Evolutionary conservation across 2,888 invertebrate species (phyloP).

Genomic region (Drosophila mercatorum): DNA sequence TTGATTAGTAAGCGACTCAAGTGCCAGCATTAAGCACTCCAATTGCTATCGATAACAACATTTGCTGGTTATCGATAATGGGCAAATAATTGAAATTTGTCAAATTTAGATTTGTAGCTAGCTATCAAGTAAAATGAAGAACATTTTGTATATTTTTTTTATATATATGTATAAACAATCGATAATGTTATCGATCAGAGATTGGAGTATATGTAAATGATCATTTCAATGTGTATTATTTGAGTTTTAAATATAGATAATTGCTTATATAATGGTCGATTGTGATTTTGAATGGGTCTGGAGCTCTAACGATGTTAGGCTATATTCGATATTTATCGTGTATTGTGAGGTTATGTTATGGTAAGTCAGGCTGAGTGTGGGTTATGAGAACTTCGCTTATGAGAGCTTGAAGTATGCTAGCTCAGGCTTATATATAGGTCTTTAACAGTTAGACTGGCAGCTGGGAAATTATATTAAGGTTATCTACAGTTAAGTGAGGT

Average conservation of each 20-base stretch:
- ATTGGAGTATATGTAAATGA: too few species aligned
- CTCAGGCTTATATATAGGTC: too few species aligned
- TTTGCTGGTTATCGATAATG: background rate
- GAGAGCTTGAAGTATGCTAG: background rate
- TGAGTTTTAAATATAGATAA: too few species aligned
- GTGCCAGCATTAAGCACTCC: background rate
- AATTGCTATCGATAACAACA: background rate
- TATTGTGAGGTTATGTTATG: too few species aligned
- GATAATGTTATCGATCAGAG: background rate
- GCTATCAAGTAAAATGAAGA: background rate
- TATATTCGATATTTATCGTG: too few species aligned
- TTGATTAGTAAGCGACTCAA: background rate
- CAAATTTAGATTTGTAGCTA: background rate
- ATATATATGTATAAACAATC: background rate
- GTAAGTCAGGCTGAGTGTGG: background rate
- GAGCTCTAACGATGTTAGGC: background rate
- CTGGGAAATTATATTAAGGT: too few species aligned
- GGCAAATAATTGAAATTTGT: background rate
- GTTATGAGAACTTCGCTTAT: background rate
- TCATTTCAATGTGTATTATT: too few species aligned
- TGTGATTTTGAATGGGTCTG: background rate
- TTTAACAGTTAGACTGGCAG: too few species aligned
- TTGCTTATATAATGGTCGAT: too few species aligned
- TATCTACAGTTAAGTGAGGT: too few species aligned
- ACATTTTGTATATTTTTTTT: background rate